Evolutionary conservation across 2,113 vertebrate species (phyloP).

Genomic region (Steatornis caripensis): DNA sequence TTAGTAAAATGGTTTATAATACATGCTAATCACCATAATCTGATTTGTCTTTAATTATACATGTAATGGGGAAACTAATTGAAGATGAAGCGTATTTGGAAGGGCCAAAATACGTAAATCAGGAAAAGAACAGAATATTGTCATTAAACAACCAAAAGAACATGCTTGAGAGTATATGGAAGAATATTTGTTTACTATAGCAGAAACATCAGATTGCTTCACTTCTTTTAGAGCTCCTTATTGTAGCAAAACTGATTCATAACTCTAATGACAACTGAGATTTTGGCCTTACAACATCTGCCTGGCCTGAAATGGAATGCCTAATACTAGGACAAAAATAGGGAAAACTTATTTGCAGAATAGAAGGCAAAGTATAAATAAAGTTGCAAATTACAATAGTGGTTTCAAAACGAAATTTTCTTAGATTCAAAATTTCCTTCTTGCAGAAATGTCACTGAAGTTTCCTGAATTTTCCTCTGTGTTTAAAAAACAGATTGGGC

Average conservation of each 20-base stretch:
- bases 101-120: constrained; percentile 27
- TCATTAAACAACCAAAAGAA: not conserved
- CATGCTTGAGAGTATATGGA: not conserved
- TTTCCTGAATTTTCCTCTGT: not conserved
- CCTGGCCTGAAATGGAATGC: not conserved
- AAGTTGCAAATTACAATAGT: not conserved
- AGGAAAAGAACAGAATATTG: not conserved
- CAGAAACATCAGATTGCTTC: not conserved
- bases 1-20: constrained; percentile 68
- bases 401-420: not conserved
- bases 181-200: not conserved
- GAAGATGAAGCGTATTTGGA: constrained; percentile 37
- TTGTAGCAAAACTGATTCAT: not conserved
- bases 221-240: not conserved
- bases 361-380: not conserved
- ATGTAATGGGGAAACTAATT: constrained; percentile 57
- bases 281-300: not conserved
- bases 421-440: not conserved
- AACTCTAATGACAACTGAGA: not conserved
- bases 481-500: not conserved
- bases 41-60: constrained; percentile 71
- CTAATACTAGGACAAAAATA: not conserved
- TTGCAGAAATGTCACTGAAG: not conserved
- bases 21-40: constrained; percentile 71
- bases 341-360: not conserved